Base-by-base conservation (phyloP, 2,797 vertebrate species). In the Tadarida brasiliensis region DNA sequence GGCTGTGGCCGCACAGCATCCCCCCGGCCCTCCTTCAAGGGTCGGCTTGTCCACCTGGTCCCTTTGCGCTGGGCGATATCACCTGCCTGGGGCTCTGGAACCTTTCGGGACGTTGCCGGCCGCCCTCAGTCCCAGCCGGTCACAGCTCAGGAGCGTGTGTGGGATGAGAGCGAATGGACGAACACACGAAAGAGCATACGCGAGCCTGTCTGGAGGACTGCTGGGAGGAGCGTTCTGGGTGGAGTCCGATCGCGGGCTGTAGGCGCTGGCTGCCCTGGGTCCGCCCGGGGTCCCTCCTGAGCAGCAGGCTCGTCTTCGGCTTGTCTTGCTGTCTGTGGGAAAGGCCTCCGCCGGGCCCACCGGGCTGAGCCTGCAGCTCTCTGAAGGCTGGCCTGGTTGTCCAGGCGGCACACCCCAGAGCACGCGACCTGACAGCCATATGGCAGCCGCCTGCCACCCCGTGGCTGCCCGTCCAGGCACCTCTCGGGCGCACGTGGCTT, bases 341-440 rank as follows among this genome's bases (percentile, higher is more conserved):
- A 22, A 14, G 57, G 28, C 26, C 61, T 87, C 63, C 2, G 49
- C 22, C 54, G 63, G 73, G 61, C 56, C 33, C 1, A 0, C 35
- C 1, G 3, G 39, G 44, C 4, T 17, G 2, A 54, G 56, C 87
- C 44, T 35, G 19, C 24, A 2, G 44, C 83, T 51, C 22, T 28
- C 15, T 19, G 54, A 24, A 81, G 78, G 33, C 0, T 2, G 80
- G 35, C 30, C 39, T 44, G n/a, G 7, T 44, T 8, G 17, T 22
- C 71, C 3, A 7, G 70, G 44, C 6, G 17, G 30, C 39, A 35
- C 30, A 7, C 70, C 20, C 5, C 9, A 19, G 44, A 22, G 71
- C 4, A 0, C 0, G 0, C 16, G 26, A 30, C 8, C 67, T 26
- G 78, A 71, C 74, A 73, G 54, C 8, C 14, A 1, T 0, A 9